These are phyloP conservation scores for Leptopilina syphax DNA, from an alignment of 2,888 invertebrate species.

Conservation along the genomic window DNA sequence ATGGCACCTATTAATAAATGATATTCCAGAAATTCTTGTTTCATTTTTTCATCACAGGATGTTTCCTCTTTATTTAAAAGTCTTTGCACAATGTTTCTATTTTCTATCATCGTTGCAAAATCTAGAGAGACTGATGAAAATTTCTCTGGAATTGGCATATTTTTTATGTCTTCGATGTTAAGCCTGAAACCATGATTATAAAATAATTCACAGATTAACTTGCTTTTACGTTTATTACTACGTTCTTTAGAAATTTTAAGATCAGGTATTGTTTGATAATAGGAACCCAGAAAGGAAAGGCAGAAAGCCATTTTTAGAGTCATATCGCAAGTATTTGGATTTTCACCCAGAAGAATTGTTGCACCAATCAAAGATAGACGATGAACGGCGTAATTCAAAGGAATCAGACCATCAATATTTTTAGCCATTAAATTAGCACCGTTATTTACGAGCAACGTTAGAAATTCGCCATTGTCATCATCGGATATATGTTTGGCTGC, in stretches of 20 bases:
- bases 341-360: not conserved
- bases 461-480: not conserved
- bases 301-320: no score
- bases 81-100: not conserved
- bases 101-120: not conserved
- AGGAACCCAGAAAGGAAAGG: not conserved
- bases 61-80: no score
- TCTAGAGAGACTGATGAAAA: not conserved
- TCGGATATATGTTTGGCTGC: not conserved
- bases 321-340: no score
- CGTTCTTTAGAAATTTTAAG: not conserved
- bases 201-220: not conserved
- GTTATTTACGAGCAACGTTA: no score
- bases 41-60: no score
- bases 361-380: not conserved
- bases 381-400: not conserved
- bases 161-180: not conserved
- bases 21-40: no score
- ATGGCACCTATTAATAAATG: not conserved
- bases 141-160: not conserved
- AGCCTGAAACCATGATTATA: not conserved
- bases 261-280: not conserved
- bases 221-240: not conserved
- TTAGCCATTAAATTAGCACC: not conserved
- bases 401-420: not conserved